Percentiles rank a stretch among this genome's conserved stretches.
Conservation (phyloP, 2,888 invertebrate genomes). For the Pecten maximus region DNA sequence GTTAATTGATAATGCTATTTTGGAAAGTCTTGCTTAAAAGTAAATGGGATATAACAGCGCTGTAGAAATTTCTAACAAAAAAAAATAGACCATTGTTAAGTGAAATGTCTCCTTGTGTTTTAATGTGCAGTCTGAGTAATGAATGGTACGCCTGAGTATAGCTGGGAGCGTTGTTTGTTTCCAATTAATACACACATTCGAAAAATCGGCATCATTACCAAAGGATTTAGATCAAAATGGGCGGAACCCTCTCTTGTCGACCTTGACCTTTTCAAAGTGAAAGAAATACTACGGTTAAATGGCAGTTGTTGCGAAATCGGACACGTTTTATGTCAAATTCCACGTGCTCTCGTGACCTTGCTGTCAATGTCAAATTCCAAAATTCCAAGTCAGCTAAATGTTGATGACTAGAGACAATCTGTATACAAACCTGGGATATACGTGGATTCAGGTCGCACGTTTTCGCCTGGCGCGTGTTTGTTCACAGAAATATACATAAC, state of each 20-base stretch:
- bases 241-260: background rate
- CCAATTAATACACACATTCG: background rate
- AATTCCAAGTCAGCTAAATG: conserved; percentile 25
- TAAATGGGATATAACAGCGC: no score
- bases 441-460: background rate
- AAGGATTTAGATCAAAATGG: conserved; percentile 10
- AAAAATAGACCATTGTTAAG: background rate
- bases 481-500: background rate
- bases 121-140: background rate
- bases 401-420: background rate
- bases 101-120: background rate
- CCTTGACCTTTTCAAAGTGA: background rate
- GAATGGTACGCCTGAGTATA: background rate
- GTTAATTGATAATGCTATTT: no score
- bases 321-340: background rate
- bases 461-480: background rate
- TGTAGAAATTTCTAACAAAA: background rate
- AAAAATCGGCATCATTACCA: background rate
- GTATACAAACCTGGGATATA: background rate
- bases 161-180: background rate
- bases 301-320: background rate
- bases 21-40: no score
- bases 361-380: conserved; percentile 7
- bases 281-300: background rate
- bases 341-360: background rate